Evolutionary conservation across 2,113 vertebrate species (phyloP).

Genomic region (Peromyscus leucopus): DNA sequence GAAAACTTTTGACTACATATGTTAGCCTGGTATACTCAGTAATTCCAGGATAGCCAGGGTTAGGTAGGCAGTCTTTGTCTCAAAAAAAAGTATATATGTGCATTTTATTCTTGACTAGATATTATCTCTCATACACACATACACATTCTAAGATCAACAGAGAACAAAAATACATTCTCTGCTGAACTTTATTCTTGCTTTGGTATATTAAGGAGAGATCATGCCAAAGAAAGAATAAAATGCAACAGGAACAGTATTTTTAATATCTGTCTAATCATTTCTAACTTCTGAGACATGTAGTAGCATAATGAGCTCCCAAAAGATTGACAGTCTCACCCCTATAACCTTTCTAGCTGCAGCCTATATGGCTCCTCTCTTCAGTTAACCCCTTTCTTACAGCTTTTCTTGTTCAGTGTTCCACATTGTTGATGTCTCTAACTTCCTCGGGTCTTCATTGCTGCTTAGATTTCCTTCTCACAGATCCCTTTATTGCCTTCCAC

Average conservation of each 20-base stretch:
- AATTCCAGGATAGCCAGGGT: neutral
- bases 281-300: neutral
- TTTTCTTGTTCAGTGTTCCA: neutral
- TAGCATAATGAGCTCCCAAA: neutral
- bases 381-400: neutral
- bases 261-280: neutral
- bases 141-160: neutral
- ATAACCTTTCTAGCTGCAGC: neutral
- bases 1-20: no score
- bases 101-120: neutral
- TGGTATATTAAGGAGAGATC: neutral
- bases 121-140: neutral
- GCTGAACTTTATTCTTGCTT: neutral
- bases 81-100: neutral
- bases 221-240: neutral
- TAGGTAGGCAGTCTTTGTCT: neutral
- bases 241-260: neutral
- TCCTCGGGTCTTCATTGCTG: neutral
- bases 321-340: no score
- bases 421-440: neutral
- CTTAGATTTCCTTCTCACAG: neutral
- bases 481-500: neutral
- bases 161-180: no score
- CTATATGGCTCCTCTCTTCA: neutral
- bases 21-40: neutral